Percentiles rank a stretch among this genome's conserved stretches.
Conservation (phyloP, 2,888 invertebrate species). For the Gibbula magus region DNA sequence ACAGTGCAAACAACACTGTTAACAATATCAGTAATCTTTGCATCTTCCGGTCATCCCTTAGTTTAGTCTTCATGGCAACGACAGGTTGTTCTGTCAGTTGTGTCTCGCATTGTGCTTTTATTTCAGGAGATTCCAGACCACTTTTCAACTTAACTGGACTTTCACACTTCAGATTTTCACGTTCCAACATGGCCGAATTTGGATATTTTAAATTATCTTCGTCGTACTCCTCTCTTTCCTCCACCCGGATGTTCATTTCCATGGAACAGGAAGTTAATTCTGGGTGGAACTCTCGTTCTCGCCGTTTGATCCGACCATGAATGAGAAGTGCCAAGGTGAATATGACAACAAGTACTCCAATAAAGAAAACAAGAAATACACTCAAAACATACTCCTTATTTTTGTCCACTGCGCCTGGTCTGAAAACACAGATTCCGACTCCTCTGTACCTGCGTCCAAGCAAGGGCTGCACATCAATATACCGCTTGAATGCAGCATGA, state of each 20-base stretch:
- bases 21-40: background rate
- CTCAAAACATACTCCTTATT: constrained; percentile 8
- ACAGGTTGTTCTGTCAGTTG: background rate
- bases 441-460: background rate
- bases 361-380: background rate
- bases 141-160: background rate
- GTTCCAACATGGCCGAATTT: constrained; percentile 8
- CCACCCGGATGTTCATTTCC: constrained; percentile 18
- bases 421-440: background rate
- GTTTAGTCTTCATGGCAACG: background rate
- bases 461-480: constrained; percentile 2
- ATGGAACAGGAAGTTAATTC: background rate
- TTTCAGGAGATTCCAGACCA: background rate
- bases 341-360: background rate
- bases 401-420: background rate
- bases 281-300: background rate
- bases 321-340: background rate
- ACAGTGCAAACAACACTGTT: background rate
- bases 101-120: background rate
- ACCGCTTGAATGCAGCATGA: constrained; percentile 7
- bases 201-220: constrained; percentile 14
- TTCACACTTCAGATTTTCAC: background rate
- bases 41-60: background rate
- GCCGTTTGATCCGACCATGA: background rate
- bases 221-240: background rate